Percentiles rank a stretch among this genome's conserved stretches.
Conservation (phyloP, 2,113 vertebrate genomes). For the Hylia prasina region DNA sequence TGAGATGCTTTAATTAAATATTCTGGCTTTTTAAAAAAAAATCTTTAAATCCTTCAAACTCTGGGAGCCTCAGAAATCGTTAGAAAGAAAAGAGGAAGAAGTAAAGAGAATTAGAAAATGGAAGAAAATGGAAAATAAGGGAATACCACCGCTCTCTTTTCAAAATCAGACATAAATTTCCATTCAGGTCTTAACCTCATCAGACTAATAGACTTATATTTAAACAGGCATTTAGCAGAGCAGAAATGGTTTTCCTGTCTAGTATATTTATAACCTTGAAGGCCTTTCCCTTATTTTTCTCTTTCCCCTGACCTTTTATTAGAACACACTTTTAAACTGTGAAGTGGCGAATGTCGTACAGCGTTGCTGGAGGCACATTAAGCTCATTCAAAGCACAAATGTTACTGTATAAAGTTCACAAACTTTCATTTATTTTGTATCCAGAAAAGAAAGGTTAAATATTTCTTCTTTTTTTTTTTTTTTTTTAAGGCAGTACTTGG, state of each 20-base stretch:
- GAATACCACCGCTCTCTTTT: not conserved
- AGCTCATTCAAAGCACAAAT: slow-evolving; percentile 33
- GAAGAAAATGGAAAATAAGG: not conserved
- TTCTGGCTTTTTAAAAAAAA: not conserved
- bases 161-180: not conserved
- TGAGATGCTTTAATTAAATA: not conserved
- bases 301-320: slow-evolving; percentile 66
- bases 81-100: not conserved
- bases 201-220: slow-evolving; percentile 25
- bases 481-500: not conserved
- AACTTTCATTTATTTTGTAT: slow-evolving; percentile 53
- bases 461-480: not conserved
- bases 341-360: slow-evolving; percentile 39
- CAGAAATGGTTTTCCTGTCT: slow-evolving; percentile 15
- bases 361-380: slow-evolving; percentile 45
- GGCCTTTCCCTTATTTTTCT: not conserved
- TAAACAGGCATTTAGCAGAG: slow-evolving; percentile 22
- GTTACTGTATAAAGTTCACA: slow-evolving; percentile 47
- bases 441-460: slow-evolving; percentile 64
- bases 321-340: slow-evolving; percentile 59
- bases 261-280: slow-evolving; percentile 27
- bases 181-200: slow-evolving; percentile 1
- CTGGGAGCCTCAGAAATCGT: not conserved
- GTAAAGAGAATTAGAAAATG: not conserved
- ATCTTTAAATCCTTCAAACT: not conserved